Evolutionary conservation across 2,888 invertebrate species (phyloP).

Genomic region (Microplitis deprimator): DNA sequence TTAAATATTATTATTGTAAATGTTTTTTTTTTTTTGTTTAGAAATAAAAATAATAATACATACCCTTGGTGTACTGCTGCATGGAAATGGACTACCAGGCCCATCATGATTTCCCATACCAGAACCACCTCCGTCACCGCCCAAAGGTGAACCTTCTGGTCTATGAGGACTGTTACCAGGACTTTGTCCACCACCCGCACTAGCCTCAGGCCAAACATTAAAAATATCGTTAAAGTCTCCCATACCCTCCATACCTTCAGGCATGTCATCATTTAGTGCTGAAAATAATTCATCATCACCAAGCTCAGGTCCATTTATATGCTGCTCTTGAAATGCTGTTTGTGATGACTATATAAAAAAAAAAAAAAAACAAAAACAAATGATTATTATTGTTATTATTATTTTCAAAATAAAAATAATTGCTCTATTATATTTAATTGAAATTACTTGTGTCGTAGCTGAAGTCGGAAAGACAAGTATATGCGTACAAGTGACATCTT

Average conservation of each 20-base stretch:
- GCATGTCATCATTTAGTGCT: slow-evolving; percentile 76
- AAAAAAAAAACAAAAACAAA: no score
- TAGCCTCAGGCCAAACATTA: slow-evolving; percentile 77
- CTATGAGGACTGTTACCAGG: slow-evolving; percentile 76
- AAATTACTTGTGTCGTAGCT: slow-evolving; percentile 87
- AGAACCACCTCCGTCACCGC: slow-evolving; percentile 68
- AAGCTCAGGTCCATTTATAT: slow-evolving; percentile 78
- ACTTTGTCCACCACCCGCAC: slow-evolving; percentile 74
- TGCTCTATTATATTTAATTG: neutral
- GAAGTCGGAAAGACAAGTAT: slow-evolving; percentile 99
- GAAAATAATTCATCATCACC: slow-evolving; percentile 80
- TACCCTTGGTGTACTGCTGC: slow-evolving; percentile 73
- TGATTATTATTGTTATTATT: neutral
- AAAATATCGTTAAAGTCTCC: slow-evolving; percentile 86
- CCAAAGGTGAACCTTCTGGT: slow-evolving; percentile 67
- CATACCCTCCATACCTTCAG: slow-evolving; percentile 81
- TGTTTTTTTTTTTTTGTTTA: slow-evolving; percentile 2
- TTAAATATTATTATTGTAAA: neutral
- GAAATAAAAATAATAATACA: slow-evolving; percentile 12
- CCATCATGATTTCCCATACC: slow-evolving; percentile 71
- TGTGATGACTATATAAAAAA: slow-evolving; percentile 77
- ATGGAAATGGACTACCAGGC: slow-evolving; percentile 73
- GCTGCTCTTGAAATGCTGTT: slow-evolving; percentile 80
- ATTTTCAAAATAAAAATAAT: neutral
- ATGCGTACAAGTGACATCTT: slow-evolving; percentile 97